Evolutionary conservation across 2,888 invertebrate species (phyloP).

Genomic region (Acrobasis consociella): DNA sequence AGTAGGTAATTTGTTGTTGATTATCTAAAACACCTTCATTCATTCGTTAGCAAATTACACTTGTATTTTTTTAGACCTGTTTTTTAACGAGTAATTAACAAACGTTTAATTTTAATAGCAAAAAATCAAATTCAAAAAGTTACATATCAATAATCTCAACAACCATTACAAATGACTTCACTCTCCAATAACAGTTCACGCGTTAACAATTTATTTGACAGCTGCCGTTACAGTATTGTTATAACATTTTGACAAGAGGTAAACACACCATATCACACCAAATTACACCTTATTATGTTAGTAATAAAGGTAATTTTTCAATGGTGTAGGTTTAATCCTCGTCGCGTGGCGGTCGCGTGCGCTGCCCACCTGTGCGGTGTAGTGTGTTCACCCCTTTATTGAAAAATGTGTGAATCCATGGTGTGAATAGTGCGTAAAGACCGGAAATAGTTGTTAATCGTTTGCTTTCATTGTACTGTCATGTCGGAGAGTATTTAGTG

Average conservation of each 20-base stretch:
- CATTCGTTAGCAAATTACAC: no score
- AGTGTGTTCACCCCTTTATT: slow-evolving; percentile 38
- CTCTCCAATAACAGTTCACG: slow-evolving; percentile 7
- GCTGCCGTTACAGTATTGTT: slow-evolving; percentile 30
- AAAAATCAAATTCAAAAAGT: no score
- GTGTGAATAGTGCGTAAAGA: slow-evolving; percentile 23
- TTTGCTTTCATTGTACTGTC: slow-evolving; percentile 27
- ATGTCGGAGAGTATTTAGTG: slow-evolving; percentile 23
- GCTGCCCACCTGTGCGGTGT: slow-evolving; percentile 49
- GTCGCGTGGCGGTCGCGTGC: slow-evolving; percentile 65
- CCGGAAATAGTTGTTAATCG: slow-evolving; percentile 40
- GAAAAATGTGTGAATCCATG: slow-evolving; percentile 17
- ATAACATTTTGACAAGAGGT: slow-evolving; percentile 10
- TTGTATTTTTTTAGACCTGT: no score
- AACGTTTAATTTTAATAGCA: no score
- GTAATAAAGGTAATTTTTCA: slow-evolving; percentile 26
- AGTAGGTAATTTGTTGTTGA: no score
- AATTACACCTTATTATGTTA: slow-evolving; percentile 1
- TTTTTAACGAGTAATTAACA: no score
- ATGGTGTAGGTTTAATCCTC: slow-evolving; percentile 39
- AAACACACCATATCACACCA: not conserved
- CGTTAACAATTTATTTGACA: slow-evolving; percentile 21
- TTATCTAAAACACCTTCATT: no score
- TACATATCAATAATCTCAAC: no score
- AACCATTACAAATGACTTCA: slow-evolving; percentile 4